These are phyloP conservation scores for Parelbella ahira DNA, from an alignment of 2,888 invertebrate species.

Conservation along the genomic window DNA sequence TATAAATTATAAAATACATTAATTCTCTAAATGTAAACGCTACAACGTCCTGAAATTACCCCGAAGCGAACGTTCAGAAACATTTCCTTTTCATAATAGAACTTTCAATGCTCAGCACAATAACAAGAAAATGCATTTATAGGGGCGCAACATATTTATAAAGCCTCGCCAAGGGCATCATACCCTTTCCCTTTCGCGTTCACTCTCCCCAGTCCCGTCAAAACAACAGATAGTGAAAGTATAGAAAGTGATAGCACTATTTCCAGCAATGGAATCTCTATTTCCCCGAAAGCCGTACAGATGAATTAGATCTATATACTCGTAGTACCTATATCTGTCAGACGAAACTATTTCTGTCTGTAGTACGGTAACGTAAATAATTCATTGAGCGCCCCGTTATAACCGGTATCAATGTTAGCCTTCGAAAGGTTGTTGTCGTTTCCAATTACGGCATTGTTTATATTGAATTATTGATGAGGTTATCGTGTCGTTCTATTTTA, in stretches of 20 bases:
- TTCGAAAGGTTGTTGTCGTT: conserved; percentile 4
- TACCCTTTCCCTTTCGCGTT: conserved; percentile 2
- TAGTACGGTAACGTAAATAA: conserved; percentile 14
- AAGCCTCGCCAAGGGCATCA: background rate
- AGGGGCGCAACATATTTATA: background rate
- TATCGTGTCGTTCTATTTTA: background rate
- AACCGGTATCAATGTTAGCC: conserved; percentile 5
- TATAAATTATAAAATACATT: no score
- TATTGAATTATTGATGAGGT: conserved; percentile 6
- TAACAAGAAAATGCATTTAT: conserved; percentile 4
- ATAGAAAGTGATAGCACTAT: conserved; percentile 10
- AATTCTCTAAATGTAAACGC: no score
- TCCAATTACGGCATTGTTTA: conserved; percentile 2
- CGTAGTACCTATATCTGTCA: background rate
- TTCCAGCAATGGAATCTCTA: conserved; percentile 11
- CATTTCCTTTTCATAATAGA: background rate
- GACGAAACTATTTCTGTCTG: background rate
- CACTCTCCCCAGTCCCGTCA: conserved; percentile 13
- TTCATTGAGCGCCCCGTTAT: no score
- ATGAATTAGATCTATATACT: background rate
- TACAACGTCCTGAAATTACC: no score
- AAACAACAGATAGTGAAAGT: conserved; percentile 14
- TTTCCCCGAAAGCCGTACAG: conserved; percentile 7
- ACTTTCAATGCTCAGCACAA: background rate
- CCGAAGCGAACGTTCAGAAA: no score